Evolutionary conservation across 2,888 invertebrate genomes (phyloP).

Genomic region (Abrostola tripartita): DNA sequence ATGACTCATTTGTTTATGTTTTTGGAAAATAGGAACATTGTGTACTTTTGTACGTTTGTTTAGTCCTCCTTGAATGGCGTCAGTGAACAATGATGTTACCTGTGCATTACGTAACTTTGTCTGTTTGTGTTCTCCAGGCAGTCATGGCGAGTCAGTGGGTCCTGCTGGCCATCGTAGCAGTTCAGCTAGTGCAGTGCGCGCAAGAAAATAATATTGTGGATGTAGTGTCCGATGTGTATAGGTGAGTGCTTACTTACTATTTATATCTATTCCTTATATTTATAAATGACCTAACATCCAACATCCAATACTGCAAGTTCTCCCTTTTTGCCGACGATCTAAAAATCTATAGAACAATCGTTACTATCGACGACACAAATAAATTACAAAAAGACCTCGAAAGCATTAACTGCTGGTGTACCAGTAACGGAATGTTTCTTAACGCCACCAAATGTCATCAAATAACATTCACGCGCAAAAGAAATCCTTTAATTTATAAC

Average conservation of each 20-base stretch:
- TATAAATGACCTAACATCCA: no score
- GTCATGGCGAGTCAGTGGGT: constrained; percentile 66
- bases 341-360: no score
- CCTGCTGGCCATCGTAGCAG: constrained; percentile 59
- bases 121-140: constrained; percentile 54
- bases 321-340: no score
- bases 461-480: no score
- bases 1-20: not conserved
- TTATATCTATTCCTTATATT: no score
- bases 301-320: no score
- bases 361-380: no score
- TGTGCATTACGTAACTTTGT: constrained; percentile 11
- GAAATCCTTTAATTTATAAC: no score
- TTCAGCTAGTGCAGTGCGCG: constrained; percentile 66
- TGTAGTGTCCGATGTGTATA: constrained; percentile 63
- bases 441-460: no score
- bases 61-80: not conserved
- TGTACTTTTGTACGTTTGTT: constrained; percentile 3
- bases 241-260: constrained; percentile 65
- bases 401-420: no score
- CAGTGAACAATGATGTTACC: constrained; percentile 19
- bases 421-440: no score
- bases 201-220: constrained; percentile 58
- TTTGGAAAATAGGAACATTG: not conserved
- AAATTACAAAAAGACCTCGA: no score